Base-by-base conservation (phyloP, 2,888 invertebrate species). In the Drosophila recens region DNA sequence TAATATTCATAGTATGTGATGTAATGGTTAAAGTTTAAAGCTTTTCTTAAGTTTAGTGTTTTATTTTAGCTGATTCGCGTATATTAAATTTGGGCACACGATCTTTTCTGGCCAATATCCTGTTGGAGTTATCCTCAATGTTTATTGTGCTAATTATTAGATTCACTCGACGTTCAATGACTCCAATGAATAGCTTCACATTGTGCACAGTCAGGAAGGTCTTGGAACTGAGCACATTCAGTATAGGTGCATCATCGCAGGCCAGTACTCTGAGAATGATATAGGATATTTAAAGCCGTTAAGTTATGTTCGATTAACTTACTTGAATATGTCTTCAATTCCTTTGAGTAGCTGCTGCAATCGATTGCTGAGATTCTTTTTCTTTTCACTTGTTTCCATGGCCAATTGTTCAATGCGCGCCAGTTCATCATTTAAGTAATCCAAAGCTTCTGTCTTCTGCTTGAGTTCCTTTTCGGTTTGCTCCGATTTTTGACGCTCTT, bases 161-260 rank as follows among this genome's bases (percentile, higher is more conserved):
- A 76, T 92, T 91, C 2, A 92, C 95, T 64, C 95, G 95, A 90
- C 96, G 95, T 90, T 97, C 97, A 75, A 98, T 94, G 45, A 97
- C 95, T 77, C 96, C 96, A 84, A 98, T 94, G 91, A 96, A 97
- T 13, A 97, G 94, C 67, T 96, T 94, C 0, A 96, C 96, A 93
- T 97, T 98, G 82, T 95, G 94, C 57, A 94, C 94, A 63, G 95
- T 96, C 43, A 97, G 95, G 20, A 94, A 94, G n/a, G 95, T 94
- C 62, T 96, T 95, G 23, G 95, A 94, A 48, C 96, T 96, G 4
- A 97, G 92, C 11, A 97, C 93, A 82, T 95, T 94, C 23, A 97
- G 92, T 11, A 97, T 93, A 0, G 96, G 96, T 13, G 96, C 94
- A 52, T 96, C 95, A 80, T 95, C 95, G 91, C 97, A 97, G 43